Percentiles rank a stretch among this genome's conserved stretches.
phyloP scores from a whole-genome alignment of 1,140 invertebrate species.

The Pseudomyrmex pallidus region DNA sequence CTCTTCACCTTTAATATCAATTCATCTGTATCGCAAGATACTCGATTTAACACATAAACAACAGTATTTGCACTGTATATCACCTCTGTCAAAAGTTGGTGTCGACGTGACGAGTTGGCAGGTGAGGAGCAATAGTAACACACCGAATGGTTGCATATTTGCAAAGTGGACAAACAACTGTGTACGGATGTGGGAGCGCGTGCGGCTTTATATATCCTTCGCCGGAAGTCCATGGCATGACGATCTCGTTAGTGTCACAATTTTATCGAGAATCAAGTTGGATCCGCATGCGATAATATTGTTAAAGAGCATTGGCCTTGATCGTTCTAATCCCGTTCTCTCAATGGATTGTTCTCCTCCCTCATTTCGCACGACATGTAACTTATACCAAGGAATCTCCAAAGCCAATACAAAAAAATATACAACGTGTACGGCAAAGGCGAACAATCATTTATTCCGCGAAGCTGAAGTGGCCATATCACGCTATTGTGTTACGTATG shows the following conservation, averaged over 20 bases:
- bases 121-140: slow-evolving; percentile 37
- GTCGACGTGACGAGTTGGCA: slow-evolving; percentile 33
- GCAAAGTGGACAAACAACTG: slow-evolving; percentile 19
- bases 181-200: slow-evolving; percentile 20
- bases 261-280: slow-evolving; percentile 70
- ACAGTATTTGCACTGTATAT: slow-evolving; percentile 1
- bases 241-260: slow-evolving; percentile 63
- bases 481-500: slow-evolving; percentile 55
- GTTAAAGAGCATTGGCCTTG: slow-evolving; percentile 56
- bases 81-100: slow-evolving; percentile 45
- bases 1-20: too few species aligned
- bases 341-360: neutral
- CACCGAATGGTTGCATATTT: slow-evolving; percentile 58
- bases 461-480: neutral
- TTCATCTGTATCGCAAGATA: too few species aligned
- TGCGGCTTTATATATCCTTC: slow-evolving; percentile 63
- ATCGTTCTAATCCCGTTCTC: slow-evolving; percentile 35
- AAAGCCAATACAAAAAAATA: neutral
- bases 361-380: neutral
- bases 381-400: slow-evolving; percentile 5
- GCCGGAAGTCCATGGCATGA: slow-evolving; percentile 64
- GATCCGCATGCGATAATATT: slow-evolving; percentile 39
- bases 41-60: neutral
- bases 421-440: neutral
- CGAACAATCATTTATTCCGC: slow-evolving; percentile 21